phyloP scores from a whole-genome alignment of 2,888 invertebrate genomes.

The Drosophila cognata region DNA sequence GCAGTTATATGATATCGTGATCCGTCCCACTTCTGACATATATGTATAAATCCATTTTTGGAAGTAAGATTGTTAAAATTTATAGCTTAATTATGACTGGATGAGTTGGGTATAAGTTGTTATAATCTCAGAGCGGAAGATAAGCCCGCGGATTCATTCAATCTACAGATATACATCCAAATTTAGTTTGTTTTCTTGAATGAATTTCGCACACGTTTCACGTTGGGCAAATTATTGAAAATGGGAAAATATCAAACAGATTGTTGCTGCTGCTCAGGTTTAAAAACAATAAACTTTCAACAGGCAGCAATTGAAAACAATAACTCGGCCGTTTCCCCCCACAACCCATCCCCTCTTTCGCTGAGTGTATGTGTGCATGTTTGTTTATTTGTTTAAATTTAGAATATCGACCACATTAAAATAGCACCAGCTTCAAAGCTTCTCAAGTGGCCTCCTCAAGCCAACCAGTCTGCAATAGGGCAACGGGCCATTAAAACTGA shows the following conservation, averaged over 20 bases:
- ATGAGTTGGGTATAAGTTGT: not conserved
- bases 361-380: constrained; percentile 40
- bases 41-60: not conserved
- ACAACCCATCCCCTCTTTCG: not conserved
- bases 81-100: not conserved
- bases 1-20: not conserved
- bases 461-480: constrained; percentile 13
- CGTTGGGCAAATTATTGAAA: constrained; percentile 56
- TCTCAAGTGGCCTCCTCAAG: constrained; percentile 65
- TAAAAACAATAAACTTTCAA: constrained; percentile 76
- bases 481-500: constrained; percentile 69
- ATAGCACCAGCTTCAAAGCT: constrained; percentile 77
- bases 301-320: constrained; percentile 44
- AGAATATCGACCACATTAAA: constrained; percentile 79
- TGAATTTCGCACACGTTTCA: constrained; percentile 62
- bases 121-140: not conserved
- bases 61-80: not conserved
- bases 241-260: constrained; percentile 57
- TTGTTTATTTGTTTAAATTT: constrained; percentile 79
- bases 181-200: constrained; percentile 34
- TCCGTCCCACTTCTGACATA: not conserved
- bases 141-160: not conserved
- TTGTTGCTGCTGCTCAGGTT: constrained; percentile 61
- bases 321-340: constrained; percentile 13
- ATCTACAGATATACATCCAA: constrained; percentile 5